Evolutionary conservation across 2,797 vertebrate species (phyloP).

Genomic region (Crypturellus tataupa): DNA sequence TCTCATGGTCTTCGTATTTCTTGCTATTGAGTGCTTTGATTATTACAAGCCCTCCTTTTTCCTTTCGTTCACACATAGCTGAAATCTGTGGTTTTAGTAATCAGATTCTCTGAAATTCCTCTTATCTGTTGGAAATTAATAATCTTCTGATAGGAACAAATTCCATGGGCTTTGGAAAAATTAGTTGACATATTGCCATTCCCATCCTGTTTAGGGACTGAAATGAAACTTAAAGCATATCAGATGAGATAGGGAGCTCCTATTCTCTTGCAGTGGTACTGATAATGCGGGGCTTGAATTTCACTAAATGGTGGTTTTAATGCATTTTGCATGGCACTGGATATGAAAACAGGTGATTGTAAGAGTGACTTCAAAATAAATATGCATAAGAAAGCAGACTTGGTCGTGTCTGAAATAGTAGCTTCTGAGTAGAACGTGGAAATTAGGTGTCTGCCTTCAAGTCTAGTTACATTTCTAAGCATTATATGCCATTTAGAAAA

Average conservation of each 20-base stretch:
- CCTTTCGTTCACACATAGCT: neutral
- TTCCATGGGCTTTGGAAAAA: neutral
- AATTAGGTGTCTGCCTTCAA: neutral
- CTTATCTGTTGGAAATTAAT: neutral
- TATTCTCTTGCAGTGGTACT: neutral
- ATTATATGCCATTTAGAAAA: neutral
- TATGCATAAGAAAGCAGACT: neutral
- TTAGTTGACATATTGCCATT: rapidly evolving
- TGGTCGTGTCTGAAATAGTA: neutral
- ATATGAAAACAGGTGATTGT: neutral
- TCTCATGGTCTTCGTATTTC: neutral
- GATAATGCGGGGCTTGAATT: neutral
- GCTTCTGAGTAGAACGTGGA: neutral
- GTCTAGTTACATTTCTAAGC: neutral
- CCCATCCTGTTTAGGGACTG: neutral
- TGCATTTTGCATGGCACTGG: neutral
- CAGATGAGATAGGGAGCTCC: neutral
- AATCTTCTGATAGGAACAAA: neutral
- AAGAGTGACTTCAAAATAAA: neutral
- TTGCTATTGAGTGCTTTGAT: neutral
- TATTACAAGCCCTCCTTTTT: neutral
- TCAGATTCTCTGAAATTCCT: neutral
- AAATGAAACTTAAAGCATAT: neutral
- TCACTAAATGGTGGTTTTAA: neutral
- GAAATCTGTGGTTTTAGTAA: neutral